These are phyloP conservation scores for Promerops cafer DNA, from an alignment of 2,113 vertebrate species.

Conservation along the genomic window DNA sequence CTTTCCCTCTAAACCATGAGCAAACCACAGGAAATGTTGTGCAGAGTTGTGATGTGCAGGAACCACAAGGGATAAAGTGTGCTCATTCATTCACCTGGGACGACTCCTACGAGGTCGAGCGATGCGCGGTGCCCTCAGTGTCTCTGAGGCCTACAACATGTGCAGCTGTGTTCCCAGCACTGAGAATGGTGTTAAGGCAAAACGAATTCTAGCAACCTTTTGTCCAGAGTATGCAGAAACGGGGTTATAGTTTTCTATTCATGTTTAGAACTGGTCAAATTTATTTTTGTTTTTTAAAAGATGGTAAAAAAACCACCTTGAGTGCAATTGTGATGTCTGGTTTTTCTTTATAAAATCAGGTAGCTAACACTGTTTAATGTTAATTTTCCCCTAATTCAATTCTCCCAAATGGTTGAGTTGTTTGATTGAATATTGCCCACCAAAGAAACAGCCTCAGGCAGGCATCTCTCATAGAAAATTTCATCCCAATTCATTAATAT, in stretches of 20 bases:
- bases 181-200: neutral
- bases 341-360: neutral
- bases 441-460: constrained; percentile 15
- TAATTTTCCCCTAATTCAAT: neutral
- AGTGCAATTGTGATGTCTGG: neutral
- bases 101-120: fast-evolving
- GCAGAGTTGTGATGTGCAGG: neutral
- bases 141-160: neutral
- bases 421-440: neutral
- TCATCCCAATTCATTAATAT: constrained; percentile 9
- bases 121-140: neutral
- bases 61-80: neutral
- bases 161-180: neutral
- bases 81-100: neutral
- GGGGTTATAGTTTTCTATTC: neutral
- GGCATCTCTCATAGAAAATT: neutral
- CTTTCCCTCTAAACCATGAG: neutral
- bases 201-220: neutral
- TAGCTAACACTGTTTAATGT: neutral
- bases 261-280: neutral
- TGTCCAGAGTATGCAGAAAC: neutral
- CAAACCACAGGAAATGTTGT: neutral
- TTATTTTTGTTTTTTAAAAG: neutral
- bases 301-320: neutral
- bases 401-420: neutral